phyloP scores from a whole-genome alignment of 2,113 vertebrate genomes.

The Hippotragus niger region DNA sequence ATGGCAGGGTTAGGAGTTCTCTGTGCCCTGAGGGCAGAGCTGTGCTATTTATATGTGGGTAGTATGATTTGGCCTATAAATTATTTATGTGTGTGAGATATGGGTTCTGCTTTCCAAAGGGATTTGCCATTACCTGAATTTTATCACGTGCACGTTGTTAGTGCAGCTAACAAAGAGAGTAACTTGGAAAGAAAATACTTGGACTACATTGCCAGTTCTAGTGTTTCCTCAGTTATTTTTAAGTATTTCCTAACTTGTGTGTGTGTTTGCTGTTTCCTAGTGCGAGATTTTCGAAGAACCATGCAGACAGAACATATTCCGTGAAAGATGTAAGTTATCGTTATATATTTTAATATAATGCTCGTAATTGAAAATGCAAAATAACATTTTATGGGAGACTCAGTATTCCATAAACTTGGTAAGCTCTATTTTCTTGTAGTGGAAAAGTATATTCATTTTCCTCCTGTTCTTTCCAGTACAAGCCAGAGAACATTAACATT shows the following conservation, averaged over 20 bases:
- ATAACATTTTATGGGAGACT: neutral
- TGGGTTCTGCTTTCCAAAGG: neutral
- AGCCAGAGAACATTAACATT: neutral
- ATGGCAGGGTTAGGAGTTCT: neutral
- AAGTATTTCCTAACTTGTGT: neutral
- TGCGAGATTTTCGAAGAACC: neutral
- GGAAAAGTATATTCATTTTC: neutral
- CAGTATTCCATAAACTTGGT: neutral
- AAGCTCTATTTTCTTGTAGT: neutral
- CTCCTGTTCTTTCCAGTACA: neutral
- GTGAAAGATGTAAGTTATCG: constrained; percentile 51
- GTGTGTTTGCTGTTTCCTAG: constrained; percentile 32
- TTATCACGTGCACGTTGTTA: neutral
- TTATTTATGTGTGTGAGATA: neutral
- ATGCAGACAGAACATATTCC: neutral
- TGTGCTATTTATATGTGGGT: neutral
- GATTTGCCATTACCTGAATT: neutral
- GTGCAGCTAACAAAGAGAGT: neutral
- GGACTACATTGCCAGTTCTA: neutral
- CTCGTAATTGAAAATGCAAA: neutral
- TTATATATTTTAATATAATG: neutral
- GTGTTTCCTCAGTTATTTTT: neutral
- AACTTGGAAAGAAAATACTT: neutral
- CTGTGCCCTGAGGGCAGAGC: neutral
- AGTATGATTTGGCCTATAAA: neutral